Percentiles rank a stretch among this genome's conserved stretches.
These are phyloP conservation scores for Mohoua ochrocephala DNA, from an alignment of 2,113 vertebrate species.

Conservation along the genomic window DNA sequence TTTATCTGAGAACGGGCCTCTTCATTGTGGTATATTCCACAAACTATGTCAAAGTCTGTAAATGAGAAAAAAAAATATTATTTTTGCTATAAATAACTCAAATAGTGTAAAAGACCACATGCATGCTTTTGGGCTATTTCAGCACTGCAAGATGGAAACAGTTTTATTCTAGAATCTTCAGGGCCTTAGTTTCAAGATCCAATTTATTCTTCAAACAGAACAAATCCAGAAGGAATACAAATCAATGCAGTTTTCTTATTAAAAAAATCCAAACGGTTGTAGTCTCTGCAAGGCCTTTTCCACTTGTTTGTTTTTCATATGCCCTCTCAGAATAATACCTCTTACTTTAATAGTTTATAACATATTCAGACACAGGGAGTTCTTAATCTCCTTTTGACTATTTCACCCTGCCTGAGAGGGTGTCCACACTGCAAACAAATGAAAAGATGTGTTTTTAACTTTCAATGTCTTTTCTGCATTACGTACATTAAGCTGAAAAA, in stretches of 20 bases:
- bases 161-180: background rate
- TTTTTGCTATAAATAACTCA: background rate
- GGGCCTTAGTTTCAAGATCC: background rate
- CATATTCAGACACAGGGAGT: background rate
- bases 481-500: background rate
- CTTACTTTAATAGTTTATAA: background rate
- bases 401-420: background rate
- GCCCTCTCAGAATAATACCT: background rate
- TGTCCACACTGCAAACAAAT: background rate
- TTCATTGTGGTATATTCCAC: background rate
- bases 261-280: background rate
- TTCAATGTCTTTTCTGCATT: background rate
- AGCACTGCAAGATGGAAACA: background rate
- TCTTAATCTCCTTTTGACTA: background rate
- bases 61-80: background rate
- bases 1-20: background rate
- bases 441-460: background rate
- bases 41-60: background rate
- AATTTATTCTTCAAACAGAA: slow-evolving; percentile 1
- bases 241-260: background rate
- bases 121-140: background rate
- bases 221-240: background rate
- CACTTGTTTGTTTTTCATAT: background rate
- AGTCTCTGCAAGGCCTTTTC: background rate
- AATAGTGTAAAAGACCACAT: background rate